phyloP scores from a whole-genome alignment of 2,888 invertebrate genomes.

The Piscicola geometra region DNA sequence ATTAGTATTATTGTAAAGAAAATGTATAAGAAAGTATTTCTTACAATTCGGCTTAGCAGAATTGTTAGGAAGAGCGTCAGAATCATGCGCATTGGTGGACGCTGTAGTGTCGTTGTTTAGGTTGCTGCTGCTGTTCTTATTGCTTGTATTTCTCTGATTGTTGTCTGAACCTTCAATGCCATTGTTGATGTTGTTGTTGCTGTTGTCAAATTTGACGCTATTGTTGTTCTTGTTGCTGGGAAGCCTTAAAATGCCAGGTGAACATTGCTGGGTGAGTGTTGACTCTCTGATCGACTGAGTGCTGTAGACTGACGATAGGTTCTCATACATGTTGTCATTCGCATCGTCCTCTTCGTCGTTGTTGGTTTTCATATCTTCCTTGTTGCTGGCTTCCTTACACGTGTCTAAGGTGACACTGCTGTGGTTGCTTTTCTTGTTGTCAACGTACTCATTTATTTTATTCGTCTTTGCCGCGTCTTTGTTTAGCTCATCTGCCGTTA shows the following conservation, averaged over 20 bases:
- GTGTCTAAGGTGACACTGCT: background rate
- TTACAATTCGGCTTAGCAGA: background rate
- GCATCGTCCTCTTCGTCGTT: background rate
- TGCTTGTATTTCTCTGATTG: background rate
- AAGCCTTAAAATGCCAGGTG: background rate
- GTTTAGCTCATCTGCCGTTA: slow-evolving; percentile 1
- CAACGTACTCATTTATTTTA: background rate
- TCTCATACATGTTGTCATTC: slow-evolving; percentile 31
- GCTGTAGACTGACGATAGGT: slow-evolving; percentile 28
- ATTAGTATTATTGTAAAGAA: background rate
- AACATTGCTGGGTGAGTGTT: background rate
- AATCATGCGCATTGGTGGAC: background rate
- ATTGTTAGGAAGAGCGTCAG: too few relatives aligned
- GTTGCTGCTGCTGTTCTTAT: slow-evolving; percentile 1
- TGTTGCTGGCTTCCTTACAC: background rate
- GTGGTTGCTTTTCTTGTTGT: slow-evolving; percentile 1
- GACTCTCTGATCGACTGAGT: slow-evolving; percentile 5
- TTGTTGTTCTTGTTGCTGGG: slow-evolving; percentile 9
- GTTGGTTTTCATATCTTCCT: background rate
- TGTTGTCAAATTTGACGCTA: background rate
- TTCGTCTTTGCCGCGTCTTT: background rate
- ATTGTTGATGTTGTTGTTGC: background rate
- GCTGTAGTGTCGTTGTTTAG: background rate
- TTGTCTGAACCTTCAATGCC: background rate
- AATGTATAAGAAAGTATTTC: background rate